A percentile compares a stretch with the other conserved stretches of the same genome.
Conservation (phyloP, 2,797 vertebrate genomes). For the Schizothorax lantsangensis region DNA sequence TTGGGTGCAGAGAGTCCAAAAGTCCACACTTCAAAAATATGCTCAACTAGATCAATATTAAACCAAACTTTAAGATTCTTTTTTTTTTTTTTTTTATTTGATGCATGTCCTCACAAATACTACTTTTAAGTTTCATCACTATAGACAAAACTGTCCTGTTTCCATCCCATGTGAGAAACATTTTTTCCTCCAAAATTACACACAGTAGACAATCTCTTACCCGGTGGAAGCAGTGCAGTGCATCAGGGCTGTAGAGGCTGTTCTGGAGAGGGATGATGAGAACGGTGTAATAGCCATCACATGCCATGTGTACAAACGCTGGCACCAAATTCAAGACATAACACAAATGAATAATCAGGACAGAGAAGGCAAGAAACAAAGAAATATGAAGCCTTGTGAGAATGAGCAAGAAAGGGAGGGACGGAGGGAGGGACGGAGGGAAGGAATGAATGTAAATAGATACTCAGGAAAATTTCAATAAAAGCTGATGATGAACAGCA, state of each 20-base stretch:
- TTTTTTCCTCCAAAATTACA: not conserved
- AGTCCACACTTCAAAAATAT: too few relatives aligned
- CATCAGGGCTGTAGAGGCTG: slow-evolving; percentile 78
- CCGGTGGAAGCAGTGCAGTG: slow-evolving; percentile 82
- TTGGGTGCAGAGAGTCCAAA: too few relatives aligned
- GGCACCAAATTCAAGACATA: slow-evolving; percentile 45
- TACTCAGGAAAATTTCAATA: not conserved
- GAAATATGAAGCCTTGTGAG: slow-evolving; percentile 12
- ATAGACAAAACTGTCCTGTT: not conserved
- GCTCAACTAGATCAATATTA: too few relatives aligned
- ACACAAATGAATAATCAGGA: not conserved
- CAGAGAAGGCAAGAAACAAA: not conserved
- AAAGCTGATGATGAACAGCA: slow-evolving; percentile 17
- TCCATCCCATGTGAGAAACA: not conserved
- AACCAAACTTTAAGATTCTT: too few relatives aligned
- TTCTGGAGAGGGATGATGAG: slow-evolving; percentile 82
- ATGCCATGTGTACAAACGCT: slow-evolving; percentile 76
- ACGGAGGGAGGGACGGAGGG: not conserved
- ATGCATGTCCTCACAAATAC: too few relatives aligned
- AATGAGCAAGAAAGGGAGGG: slow-evolving; percentile 21
- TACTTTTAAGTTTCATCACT: too few relatives aligned
- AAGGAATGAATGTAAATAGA: slow-evolving; percentile 37
- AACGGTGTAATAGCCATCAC: slow-evolving; percentile 78
- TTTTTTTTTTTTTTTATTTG: too few relatives aligned
- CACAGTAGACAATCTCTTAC: slow-evolving; percentile 68